Conservation (phyloP, 1,140 invertebrate species). For the Chrysopa pallens region DNA sequence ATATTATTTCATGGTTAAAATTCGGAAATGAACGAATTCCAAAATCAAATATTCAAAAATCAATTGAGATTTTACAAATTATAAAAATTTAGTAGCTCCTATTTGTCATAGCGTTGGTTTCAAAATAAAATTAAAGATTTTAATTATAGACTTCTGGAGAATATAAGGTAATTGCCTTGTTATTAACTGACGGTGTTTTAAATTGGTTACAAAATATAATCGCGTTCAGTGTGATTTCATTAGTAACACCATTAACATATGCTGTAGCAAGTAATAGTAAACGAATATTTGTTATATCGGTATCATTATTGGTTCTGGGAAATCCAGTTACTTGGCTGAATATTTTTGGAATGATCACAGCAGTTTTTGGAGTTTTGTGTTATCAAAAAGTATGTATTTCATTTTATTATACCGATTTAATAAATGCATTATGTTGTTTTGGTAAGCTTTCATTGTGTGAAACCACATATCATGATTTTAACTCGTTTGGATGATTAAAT, state of each 20-base stretch:
- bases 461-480: too few species aligned
- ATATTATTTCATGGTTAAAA: too few species aligned
- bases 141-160: conserved; percentile 24
- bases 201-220: conserved; percentile 92
- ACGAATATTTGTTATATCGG: conserved; percentile 78
- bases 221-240: conserved; percentile 78
- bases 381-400: conserved; percentile 55
- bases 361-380: conserved; percentile 73
- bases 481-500: too few species aligned
- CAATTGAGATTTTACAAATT: not conserved
- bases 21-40: too few species aligned
- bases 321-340: conserved; percentile 86
- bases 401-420: conserved; percentile 2
- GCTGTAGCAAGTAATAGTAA: conserved; percentile 94
- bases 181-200: conserved; percentile 69
- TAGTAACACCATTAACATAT: conserved; percentile 85
- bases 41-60: not conserved
- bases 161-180: conserved; percentile 36
- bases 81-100: conserved; percentile 2
- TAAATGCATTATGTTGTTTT: too few species aligned
- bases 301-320: conserved; percentile 71
- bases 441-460: too few species aligned
- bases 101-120: conserved; percentile 1
- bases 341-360: conserved; percentile 77
- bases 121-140: too few species aligned